Evolutionary conservation across 2,797 vertebrate genomes (phyloP), one percentile per base, ranked within the genome.

Genomic region (Champsocephalus gunnari): DNA sequence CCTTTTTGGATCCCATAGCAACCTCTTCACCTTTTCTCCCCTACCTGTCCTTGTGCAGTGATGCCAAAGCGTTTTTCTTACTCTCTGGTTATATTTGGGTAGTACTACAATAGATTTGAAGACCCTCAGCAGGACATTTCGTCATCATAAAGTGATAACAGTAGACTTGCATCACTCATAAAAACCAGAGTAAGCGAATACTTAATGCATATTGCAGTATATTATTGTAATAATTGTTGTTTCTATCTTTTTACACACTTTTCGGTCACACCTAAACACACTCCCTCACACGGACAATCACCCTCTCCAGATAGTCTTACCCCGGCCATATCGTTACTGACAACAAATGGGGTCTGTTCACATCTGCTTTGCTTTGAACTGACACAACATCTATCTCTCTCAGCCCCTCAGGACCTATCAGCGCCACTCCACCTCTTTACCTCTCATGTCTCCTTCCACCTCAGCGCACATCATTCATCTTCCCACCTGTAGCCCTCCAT

Each of bases 401-500:
- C 82, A 78, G 67, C 77, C 89, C 87, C 85, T 80, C 62, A 71
- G 84, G 87, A 87, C 87, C 78, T 77, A 90, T 92, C 89, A 91
- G 73, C 89, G 71, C 77, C 85, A 75, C 86, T 88, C 77, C 81
- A 80, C 80, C 83, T 84, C 77, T 76, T 79, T 90, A 75, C 82
- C 88, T 87, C 87, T 85, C 49, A 66, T 75, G 78, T 86, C 84
- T 82, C 74, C 85, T 86, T 87, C 87, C 81, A 80, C 83, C 82
- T 79, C 77, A 48, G 44, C 85, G 76, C 87, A 77, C 87, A 91
- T 88, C 86, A 88, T 87, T 91, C 85, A 90, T 89, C 80, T 70
- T 75, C 85, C 79, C 92, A 93, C 88, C 92, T 92, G 87, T 89
- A 86, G 84, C 76, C 87, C 78, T 88, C 84, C 0, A 85, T 77